Base-by-base conservation (phyloP, 2,113 vertebrate genomes). In the Speoplatyrhinus poulsoni region DNA sequence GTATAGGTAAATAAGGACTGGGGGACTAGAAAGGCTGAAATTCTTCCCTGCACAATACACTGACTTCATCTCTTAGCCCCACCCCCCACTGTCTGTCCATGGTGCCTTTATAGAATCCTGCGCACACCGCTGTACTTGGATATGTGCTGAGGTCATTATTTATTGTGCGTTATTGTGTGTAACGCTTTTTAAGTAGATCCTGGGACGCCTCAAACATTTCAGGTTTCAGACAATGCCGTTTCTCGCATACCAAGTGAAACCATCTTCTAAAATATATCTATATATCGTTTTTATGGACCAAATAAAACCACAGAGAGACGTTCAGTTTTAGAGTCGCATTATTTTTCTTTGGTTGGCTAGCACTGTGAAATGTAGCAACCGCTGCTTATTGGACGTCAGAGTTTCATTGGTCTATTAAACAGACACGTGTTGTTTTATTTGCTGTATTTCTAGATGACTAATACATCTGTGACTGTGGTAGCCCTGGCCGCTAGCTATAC, bases 31-130 rank as follows among this genome's bases (percentile, higher is more conserved):
- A 26, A 26, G 26, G 26, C 26, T 26, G 26, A 26, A 2, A 8
- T 41, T 5, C 7, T 70, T 4, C 33, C 47, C n/a, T 33, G 48
- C 48, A 46, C 75, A 62, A 59, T n/a, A 58, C 57, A 3, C 7
- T 0, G 5, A 61, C 9, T n/a, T 36, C 6, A 33, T 26, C 56
- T 9, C 13, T 19, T n/a, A 54, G 36, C 36, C 36, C 36, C 33
- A 26, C 46, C 57, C 1, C 48, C 17, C 2, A 36, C 49, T 12
- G 54, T 57, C 56, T 72, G 17, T 68, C 73, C 61, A 82, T 5
- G 52, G 72, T 87, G 84, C 82, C 83, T 89, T 87, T 57, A 10
- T 63, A 54, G 55, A 79, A 36, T 33, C 66, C 46, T 10, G 49
- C 56, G 59, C 17, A 46, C 70, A 65, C 58, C n/a, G 70, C 50